phyloP scores from a whole-genome alignment of 2,113 vertebrate species.

The Cepphus grylle region DNA sequence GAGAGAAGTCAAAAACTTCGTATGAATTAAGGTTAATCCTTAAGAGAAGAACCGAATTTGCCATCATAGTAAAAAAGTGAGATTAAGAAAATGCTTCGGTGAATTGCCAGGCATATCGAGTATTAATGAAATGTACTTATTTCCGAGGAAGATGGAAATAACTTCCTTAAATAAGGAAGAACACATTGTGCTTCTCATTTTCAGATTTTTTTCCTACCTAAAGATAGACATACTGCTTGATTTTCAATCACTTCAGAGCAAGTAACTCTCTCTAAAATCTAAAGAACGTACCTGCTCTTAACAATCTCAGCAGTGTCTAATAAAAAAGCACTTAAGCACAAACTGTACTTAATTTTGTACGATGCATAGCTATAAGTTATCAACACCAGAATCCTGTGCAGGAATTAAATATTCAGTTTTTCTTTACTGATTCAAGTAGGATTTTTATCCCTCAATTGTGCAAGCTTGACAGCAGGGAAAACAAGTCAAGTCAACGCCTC shows the following conservation, averaged over 20 bases:
- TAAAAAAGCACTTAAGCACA: conserved; percentile 70
- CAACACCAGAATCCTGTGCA: conserved; percentile 44
- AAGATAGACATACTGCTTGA: neutral
- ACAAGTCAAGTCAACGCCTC: neutral
- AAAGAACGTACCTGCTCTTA: conserved; percentile 55
- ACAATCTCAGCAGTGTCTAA: conserved; percentile 61
- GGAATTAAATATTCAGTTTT: conserved; percentile 38
- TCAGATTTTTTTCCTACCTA: neutral
- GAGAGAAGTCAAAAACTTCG: neutral
- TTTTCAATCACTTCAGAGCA: conserved; percentile 59
- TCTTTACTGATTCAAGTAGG: conserved; percentile 14
- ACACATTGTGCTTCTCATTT: neutral
- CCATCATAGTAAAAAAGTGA: neutral
- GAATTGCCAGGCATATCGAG: neutral
- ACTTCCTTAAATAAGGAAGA: neutral
- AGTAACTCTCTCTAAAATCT: conserved; percentile 52
- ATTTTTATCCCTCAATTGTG: neutral
- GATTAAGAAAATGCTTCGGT: neutral
- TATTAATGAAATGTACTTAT: neutral
- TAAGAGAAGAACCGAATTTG: neutral
- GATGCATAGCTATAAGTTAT: conserved; percentile 52
- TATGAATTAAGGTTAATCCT: neutral
- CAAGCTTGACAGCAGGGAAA: neutral
- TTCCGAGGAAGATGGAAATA: neutral
- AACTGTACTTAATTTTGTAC: conserved; percentile 58